Evolutionary conservation across 2,888 invertebrate genomes (phyloP), one percentile per base, ranked within the genome.

Genomic region (Drosophila melanosoma): DNA sequence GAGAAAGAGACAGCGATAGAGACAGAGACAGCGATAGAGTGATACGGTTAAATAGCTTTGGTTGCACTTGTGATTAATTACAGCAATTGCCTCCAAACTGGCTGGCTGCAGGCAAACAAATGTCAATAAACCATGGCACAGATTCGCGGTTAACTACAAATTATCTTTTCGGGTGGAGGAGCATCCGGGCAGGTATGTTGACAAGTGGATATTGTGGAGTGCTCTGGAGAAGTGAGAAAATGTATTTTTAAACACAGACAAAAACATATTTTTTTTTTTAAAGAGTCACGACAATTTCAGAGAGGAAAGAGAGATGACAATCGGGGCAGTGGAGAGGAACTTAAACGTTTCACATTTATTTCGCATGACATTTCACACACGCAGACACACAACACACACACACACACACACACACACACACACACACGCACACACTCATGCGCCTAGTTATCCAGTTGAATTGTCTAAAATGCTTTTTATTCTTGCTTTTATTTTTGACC

Each of bases 91-190:
- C 68, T 69, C 65, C 68, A 36, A 40, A 29, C 40, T 45, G 52
- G 59, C 62, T 64, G 63, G 54, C 49, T 42, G 53, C 59, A 57
- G 49, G 51, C 66, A 26, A 74, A 66, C 86, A 77, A 77, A 83
- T 87, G 87, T 84, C 87, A 87, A 79, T 83, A 83, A 87, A 72
- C 76, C 71, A 29, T 84, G 86, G 76, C 86, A 89, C 80, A 86
- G 78, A 87, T 86, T 87, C 36, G 45, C 52, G 63, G 72, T 42
- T 62, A 59, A 23, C 40, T 59, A 61, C 70, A 76, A 56, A 42
- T n/a, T 38, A 15, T 56, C 7, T n/a, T 36, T 1, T 6, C n/a
- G 45, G 48, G 20, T 11, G 23, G 69, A 59, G 48, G 53, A 65
- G 74, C 15, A 59, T 73, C 63, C 57, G 69, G 80, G 85, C 72